These are phyloP conservation scores for Ictalurus punctatus DNA, from an alignment of 2,113 vertebrate genomes.

Conservation along the genomic window DNA sequence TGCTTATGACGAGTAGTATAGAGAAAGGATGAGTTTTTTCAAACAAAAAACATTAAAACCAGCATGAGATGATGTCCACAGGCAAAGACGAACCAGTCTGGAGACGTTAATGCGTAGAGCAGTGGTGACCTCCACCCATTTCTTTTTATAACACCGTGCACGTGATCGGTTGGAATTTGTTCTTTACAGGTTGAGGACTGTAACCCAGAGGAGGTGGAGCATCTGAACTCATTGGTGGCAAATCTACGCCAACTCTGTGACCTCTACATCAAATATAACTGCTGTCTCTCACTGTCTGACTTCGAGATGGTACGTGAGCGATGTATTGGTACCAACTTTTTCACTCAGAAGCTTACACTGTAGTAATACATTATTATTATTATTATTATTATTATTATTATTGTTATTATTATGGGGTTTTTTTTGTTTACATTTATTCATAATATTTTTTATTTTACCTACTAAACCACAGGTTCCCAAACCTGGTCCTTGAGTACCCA, in stretches of 20 bases:
- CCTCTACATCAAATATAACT: slow-evolving; percentile 86
- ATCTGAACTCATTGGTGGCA: slow-evolving; percentile 79
- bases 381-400: too few relatives aligned
- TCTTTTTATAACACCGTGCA: not conserved
- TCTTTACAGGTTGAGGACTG: slow-evolving; percentile 75
- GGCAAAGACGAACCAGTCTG: not conserved
- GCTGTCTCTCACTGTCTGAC: slow-evolving; percentile 84
- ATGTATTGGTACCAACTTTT: too few relatives aligned
- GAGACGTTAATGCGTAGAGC: not conserved
- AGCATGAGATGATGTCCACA: not conserved
- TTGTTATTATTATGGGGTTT: too few relatives aligned
- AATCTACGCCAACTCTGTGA: slow-evolving; percentile 81
- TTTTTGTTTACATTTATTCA: not conserved
- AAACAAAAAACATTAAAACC: not conserved
- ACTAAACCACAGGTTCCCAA: not conserved
- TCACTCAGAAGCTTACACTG: not conserved
- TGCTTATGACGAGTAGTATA: too few relatives aligned
- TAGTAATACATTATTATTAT: too few relatives aligned
- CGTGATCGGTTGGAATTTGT: not conserved
- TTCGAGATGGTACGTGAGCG: slow-evolving; percentile 84
- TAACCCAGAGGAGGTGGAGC: slow-evolving; percentile 76
- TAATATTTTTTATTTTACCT: not conserved
- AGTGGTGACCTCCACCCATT: not conserved
- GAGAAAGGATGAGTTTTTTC: too few relatives aligned
- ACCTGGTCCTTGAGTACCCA: not conserved